Base-by-base conservation (phyloP, 2,888 invertebrate genomes). In the Mayetiola destructor region DNA sequence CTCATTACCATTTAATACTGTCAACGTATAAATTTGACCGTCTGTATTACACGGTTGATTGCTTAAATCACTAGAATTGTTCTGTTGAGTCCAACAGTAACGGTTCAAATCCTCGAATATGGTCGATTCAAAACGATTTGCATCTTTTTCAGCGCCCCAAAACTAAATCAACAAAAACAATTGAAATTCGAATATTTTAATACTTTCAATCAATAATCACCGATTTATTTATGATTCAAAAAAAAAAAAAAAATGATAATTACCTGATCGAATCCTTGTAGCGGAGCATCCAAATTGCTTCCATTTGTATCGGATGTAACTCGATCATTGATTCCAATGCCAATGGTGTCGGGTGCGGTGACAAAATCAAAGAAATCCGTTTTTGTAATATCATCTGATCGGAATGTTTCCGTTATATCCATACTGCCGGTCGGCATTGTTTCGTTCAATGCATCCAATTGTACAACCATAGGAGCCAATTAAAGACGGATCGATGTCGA, bases 281-380 rank as follows among this genome's bases (percentile, higher is more conserved):
- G 61, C 61, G 72, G 68, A 59, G 72, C 70, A 66, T 73, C 69
- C 60, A 63, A 66, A 54, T 63, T 59, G 48, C 63, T 53, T 12
- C 36, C 62, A 61, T 62, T 63, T 32, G 63, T 62, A 54, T 64
- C 64, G 30, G 61, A 58, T n/a, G 62, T 63, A 36, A 67, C 66
- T 5, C 66, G 67, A 20, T 66, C 66, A 54, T 61, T 61, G 20
- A 68, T 68, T 9, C 70, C 71, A 55, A 71, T 67, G 54, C 69
- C 70, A 60, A 71, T 71, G 57, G 70, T 70, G 65, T 85, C 85
- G 59, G 87, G 85, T 53, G 86, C 84, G 57, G 87, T 86, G 61
- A 88, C 88, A 74, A 88, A 88, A 75, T 89, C 88, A 75, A 89
- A 89, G 77, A 88, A 88, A 75, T 88, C 88, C 64, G 88, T 85